A percentile compares a stretch with the other conserved stretches of the same genome.
phyloP scores from a whole-genome alignment of 1,140 invertebrate genomes.

The Amphibalanus amphitrite region DNA sequence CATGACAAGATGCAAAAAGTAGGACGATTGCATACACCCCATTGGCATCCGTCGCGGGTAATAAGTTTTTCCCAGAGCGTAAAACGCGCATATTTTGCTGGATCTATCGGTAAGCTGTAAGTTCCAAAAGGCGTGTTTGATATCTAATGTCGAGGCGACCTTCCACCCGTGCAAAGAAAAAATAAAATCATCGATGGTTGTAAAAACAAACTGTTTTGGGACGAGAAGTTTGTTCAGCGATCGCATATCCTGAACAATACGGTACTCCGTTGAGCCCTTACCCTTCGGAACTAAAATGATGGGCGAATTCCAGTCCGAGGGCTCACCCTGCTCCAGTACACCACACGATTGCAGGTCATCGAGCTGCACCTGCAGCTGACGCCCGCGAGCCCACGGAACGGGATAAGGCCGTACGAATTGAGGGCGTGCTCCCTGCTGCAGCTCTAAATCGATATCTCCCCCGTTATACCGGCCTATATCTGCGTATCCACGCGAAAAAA shows the following conservation, averaged over 20 bases:
- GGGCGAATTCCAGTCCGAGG: background rate
- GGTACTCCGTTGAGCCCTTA: background rate
- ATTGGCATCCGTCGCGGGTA: background rate
- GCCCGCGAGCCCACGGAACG: background rate
- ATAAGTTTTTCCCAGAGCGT: background rate
- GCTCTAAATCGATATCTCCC: background rate
- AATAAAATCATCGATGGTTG: background rate
- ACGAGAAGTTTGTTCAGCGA: background rate
- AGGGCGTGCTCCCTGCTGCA: background rate
- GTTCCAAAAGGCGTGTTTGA: background rate
- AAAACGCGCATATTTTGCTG: background rate
- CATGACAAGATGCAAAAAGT: background rate
- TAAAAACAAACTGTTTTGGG: background rate
- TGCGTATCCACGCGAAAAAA: background rate
- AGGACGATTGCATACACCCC: background rate
- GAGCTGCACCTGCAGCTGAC: background rate
- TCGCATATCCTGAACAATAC: background rate
- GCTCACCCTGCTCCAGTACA: background rate
- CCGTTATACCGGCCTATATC: background rate
- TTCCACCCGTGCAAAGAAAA: background rate
- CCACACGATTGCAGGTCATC: background rate
- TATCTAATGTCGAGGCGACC: background rate
- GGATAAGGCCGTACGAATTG: background rate
- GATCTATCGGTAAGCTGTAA: background rate
- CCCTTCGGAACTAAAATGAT: background rate